Evolutionary conservation across 2,797 vertebrate species (phyloP), one percentile per base, ranked within the genome.

Genomic region (Sparus aurata): DNA sequence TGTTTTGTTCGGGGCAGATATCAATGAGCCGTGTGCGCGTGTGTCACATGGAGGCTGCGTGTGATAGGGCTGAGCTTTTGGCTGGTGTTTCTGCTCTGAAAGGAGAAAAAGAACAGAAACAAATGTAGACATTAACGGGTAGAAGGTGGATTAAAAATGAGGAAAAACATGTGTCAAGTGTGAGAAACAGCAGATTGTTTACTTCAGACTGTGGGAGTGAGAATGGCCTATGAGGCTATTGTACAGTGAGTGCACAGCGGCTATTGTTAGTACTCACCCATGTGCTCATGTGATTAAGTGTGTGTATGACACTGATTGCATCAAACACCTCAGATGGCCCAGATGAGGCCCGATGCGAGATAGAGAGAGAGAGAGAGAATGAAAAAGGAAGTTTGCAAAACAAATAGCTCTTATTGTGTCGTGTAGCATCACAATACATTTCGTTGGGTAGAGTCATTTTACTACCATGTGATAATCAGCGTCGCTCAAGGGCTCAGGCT

Each of bases 1-100:
- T 69, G 63, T 69, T 69, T 79, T 75, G 68, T 82, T 73, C 9
- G 17, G 64, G 69, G 41, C 57, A 52, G 54, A 63, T 70, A 70
- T 85, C 4, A 27, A 73, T 72, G 47, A 67, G 53, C 46, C 61
- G 63, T 9, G 7, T 1, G 5, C 18, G 5, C 13, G 52, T 30
- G 58, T 67, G 60, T 47, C 52, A 52, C 52, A 72, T 27, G 12
- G 8, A 59, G 23, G 23, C 53, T 58, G 52, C 7, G 7, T 50
- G 34, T 59, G n/a, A 61, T 61, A 22, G 0, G 12, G 25, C 59
- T n/a, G 47, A 81, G 53, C 46, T 66, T 78, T 72, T 73, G 30
- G 30, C 62, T 61, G 23, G 45, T 46, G 8, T 52, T n/a, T 71
- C 49, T 65, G 65, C 30, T 57, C 50, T 8, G 38, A 15, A 22